Percentiles rank a stretch among this genome's conserved stretches.
Evolutionary conservation across 92 coral and sea anemone species (phyloP).

Genomic region (Isaurus tuberculatus): DNA sequence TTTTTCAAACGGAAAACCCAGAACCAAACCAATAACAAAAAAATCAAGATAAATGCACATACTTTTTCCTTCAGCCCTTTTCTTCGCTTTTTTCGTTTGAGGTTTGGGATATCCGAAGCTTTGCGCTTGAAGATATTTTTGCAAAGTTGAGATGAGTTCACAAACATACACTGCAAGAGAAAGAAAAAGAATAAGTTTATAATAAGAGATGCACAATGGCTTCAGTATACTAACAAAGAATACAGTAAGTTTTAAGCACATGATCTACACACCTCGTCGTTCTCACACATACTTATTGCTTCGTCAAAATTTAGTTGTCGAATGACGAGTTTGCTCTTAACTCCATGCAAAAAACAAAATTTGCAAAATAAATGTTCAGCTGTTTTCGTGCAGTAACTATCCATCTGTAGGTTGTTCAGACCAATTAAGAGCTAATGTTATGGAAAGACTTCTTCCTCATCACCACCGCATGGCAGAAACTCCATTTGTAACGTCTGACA

Average conservation of each 20-base stretch:
- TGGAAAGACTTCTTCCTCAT: not conserved
- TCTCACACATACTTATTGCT: slow-evolving; percentile 87
- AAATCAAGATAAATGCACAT: slow-evolving; percentile 24
- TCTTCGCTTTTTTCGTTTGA: slow-evolving; percentile 65
- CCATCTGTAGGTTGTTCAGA: not conserved
- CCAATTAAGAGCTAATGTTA: not conserved
- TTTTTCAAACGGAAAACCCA: not conserved
- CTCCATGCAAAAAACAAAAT: slow-evolving; percentile 76
- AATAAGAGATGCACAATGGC: not conserved
- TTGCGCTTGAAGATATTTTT: slow-evolving; percentile 61
- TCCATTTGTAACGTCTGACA: slow-evolving; percentile 35
- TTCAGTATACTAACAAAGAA: not conserved
- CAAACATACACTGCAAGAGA: slow-evolving; percentile 82
- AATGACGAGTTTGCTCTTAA: slow-evolving; percentile 66
- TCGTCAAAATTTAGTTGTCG: slow-evolving; percentile 87
- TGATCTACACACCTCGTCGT: slow-evolving; percentile 69
- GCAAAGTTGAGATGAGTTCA: slow-evolving; percentile 29
- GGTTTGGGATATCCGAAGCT: slow-evolving; percentile 56
- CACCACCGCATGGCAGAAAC: slow-evolving; percentile 17
- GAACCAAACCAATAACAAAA: not conserved
- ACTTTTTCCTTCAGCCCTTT: slow-evolving; percentile 27
- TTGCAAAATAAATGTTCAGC: slow-evolving; percentile 52
- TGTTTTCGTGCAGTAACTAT: not conserved
- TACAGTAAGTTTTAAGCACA: not conserved
- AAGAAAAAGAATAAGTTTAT: not conserved